Percentiles rank a stretch among this genome's conserved stretches.
These are phyloP conservation scores for Pristionchus fissidentatus DNA, from an alignment of 2,888 invertebrate genomes.

Conservation along the genomic window DNA sequence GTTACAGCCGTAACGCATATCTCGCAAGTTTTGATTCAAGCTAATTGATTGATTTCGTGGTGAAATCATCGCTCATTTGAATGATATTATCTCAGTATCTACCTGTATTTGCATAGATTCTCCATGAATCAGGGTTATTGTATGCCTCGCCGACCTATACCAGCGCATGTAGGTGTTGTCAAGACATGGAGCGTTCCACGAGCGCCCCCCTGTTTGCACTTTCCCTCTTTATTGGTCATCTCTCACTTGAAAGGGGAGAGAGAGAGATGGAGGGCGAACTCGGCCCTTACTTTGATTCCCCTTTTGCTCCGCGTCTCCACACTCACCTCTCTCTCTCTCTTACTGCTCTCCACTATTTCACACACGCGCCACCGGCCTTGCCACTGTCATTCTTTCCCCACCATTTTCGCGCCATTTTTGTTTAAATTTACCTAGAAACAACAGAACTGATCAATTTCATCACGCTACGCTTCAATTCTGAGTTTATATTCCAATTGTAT, in stretches of 20 bases:
- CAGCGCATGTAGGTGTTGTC: too few relatives aligned
- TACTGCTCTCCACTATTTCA: not conserved
- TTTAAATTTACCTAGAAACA: too few relatives aligned
- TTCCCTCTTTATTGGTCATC: conserved; percentile 38
- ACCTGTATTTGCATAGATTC: too few relatives aligned
- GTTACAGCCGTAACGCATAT: too few relatives aligned
- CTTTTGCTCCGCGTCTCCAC: conserved; percentile 1
- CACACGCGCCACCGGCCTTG: conserved; percentile 28
- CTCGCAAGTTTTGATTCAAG: too few relatives aligned
- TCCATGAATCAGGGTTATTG: too few relatives aligned
- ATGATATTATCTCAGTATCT: too few relatives aligned
- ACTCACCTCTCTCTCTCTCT: not conserved
- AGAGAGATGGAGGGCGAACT: not conserved
- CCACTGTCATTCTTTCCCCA: not conserved
- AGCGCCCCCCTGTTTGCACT: conserved; percentile 17
- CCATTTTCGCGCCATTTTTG: conserved; percentile 26
- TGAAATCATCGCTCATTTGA: too few relatives aligned
- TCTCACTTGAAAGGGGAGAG: conserved; percentile 11
- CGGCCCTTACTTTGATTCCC: conserved; percentile 29
- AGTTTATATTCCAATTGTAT: not conserved
- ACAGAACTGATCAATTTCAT: not conserved
- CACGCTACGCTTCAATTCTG: not conserved
- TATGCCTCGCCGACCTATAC: too few relatives aligned
- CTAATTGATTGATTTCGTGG: too few relatives aligned
- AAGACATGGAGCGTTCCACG: not conserved